phyloP scores from a whole-genome alignment of 2,113 vertebrate genomes.

The Propithecus coquereli region DNA sequence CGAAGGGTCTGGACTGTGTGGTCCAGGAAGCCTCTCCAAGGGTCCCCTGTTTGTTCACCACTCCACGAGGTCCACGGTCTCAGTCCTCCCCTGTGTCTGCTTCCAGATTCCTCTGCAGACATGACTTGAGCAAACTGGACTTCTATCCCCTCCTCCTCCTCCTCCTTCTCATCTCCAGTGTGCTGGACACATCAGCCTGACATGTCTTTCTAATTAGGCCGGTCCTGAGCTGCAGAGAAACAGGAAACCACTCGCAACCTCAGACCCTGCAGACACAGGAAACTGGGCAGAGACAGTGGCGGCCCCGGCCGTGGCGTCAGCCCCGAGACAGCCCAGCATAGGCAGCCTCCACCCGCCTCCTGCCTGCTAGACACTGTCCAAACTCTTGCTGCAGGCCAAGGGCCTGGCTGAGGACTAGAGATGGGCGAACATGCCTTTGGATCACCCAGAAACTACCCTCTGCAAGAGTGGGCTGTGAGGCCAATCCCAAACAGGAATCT shows the following conservation, averaged over 20 bases:
- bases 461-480: neutral
- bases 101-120: neutral
- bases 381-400: neutral
- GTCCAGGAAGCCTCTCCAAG: neutral
- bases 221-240: conserved; percentile 79
- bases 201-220: conserved; percentile 87
- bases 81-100: neutral
- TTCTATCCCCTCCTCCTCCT: neutral
- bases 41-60: neutral
- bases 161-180: conserved; percentile 32
- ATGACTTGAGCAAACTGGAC: conserved; percentile 54
- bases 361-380: neutral
- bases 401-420: neutral
- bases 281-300: conserved; percentile 82
- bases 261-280: conserved; percentile 87
- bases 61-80: rapidly evolving
- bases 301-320: conserved; percentile 75
- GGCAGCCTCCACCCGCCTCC: conserved; percentile 51
- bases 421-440: neutral
- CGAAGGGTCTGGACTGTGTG: rapidly evolving
- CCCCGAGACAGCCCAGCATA: conserved; percentile 56
- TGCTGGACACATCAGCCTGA: conserved; percentile 80
- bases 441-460: neutral
- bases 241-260: conserved; percentile 85
- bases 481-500: neutral